Evolutionary conservation across 2,113 vertebrate species (phyloP), one percentile per base, ranked within the genome.

Genomic region (Pangasianodon hypophthalmus): DNA sequence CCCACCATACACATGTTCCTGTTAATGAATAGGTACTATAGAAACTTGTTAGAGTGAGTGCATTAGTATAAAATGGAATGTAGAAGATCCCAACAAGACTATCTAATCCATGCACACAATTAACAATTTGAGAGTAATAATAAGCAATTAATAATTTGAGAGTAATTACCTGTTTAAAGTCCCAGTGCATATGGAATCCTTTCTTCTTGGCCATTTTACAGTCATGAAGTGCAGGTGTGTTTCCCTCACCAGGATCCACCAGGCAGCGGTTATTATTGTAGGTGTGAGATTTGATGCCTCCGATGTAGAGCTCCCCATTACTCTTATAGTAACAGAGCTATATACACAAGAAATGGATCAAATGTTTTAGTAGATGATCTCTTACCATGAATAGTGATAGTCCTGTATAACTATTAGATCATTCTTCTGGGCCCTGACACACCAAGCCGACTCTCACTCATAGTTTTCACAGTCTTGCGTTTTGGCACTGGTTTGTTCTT

Each of bases 91-190:
- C 37, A 37, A 37, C 37, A 37, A 64, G 24, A 64, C 2, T 9
- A 6, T 64, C 60, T 64, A 10, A 64, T 29, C 60, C 26, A 64
- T 58, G 48, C 8, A 50, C 4, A 58, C 37, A 37, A 37, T 37
- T 37, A 37, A 37, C 37, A 37, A 37, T 37, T 37, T 37, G 37
- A 37, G 37, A 37, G 37, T 37, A 37, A 37, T 37, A 37, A 37
- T 37, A 37, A 37, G 37, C 37, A 19, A 19, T 32, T 1, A 54
- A 7, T 37, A 26, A 41, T 69, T 79, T 56, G 7, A 18, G 32
- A 24, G 18, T 37, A 11, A 21, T n/a, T 88, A 96, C 96, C 94
- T 95, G 95, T 94, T 93, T 93, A 44, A 96, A 96, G 88, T 95
- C 93, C 96, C 96, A 96, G 62, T 93, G 73, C 87, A 94, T 94